Evolutionary conservation across 2,113 vertebrate species (phyloP).

Genomic region (Callorhinus ursinus): DNA sequence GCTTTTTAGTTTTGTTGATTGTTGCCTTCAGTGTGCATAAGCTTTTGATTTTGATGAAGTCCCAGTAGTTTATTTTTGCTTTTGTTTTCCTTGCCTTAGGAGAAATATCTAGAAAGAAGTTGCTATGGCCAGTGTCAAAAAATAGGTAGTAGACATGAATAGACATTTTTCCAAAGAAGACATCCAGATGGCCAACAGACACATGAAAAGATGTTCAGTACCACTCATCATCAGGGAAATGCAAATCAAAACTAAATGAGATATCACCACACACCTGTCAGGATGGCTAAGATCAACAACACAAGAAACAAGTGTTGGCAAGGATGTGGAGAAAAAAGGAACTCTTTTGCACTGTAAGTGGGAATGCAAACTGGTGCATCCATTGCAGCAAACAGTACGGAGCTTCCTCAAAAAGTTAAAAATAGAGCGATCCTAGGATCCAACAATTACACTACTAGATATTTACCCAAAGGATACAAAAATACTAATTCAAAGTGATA

Average conservation of each 20-base stretch:
- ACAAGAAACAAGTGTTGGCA: not conserved
- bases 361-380: not conserved
- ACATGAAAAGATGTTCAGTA: not conserved
- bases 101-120: not conserved
- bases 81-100: not conserved
- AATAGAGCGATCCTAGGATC: not conserved
- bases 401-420: not conserved
- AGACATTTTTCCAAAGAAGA: not conserved
- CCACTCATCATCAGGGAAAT: not conserved
- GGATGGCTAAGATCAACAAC: not conserved
- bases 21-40: not conserved
- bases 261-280: not conserved
- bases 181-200: not conserved
- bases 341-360: not conserved
- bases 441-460: not conserved
- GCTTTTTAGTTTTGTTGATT: not conserved
- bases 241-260: not conserved
- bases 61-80: not conserved
- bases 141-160: not conserved
- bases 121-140: not conserved
- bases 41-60: not conserved
- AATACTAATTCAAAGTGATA: not conserved
- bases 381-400: not conserved
- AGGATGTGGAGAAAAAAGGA: not conserved
- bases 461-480: not conserved